Evolutionary conservation across 2,797 vertebrate species (phyloP), one percentile per base, ranked within the genome.

Genomic region (Ptychobarbus kaznakovi): DNA sequence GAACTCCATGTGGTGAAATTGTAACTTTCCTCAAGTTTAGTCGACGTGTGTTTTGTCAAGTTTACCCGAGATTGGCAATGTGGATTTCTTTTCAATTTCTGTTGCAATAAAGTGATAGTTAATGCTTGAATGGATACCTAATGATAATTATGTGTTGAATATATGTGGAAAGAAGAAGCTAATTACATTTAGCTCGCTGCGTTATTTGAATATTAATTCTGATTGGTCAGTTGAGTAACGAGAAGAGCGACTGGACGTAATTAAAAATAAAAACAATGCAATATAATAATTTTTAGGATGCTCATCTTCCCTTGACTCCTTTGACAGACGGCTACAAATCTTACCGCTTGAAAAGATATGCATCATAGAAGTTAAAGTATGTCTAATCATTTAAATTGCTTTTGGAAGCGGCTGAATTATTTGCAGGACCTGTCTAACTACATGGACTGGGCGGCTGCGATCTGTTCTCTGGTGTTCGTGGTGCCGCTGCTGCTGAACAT

Each of bases 381-480:
- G 18, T 10, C 5, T 8, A 77, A 44, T 66, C 16, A 58, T 42
- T 42, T 56, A 11, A 44, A 32, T 76, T 79, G 20, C 16, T 13
- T 80, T 42, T 63, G 66, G 75, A 88, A 97, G 97, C 94, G 94
- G 93, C 22, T 89, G 44, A 95, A 93, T 42, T 97, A 97, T 87
- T 92, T 97, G 75, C 81, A 91, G 89, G 96, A 97, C 90, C 77
- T 89, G 38, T 93, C 91, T 72, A 97, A 97, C 84, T 85, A 90
- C 9, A 75, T 95, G 86, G 96, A 97, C 91, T 97, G 96, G 96
- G 40, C 89, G 3, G 95, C 96, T 87, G 95, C 96, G 75, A 91
- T 95, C 61, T 93, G 93, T 42, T 95, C 95, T 85, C 94, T 97
- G 83, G 80, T 96, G 88, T 97, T 97, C 84, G 95, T 97, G 66